Evolutionary conservation across 2,113 vertebrate genomes (phyloP).

Genomic region (Syrrhaptes paradoxus): DNA sequence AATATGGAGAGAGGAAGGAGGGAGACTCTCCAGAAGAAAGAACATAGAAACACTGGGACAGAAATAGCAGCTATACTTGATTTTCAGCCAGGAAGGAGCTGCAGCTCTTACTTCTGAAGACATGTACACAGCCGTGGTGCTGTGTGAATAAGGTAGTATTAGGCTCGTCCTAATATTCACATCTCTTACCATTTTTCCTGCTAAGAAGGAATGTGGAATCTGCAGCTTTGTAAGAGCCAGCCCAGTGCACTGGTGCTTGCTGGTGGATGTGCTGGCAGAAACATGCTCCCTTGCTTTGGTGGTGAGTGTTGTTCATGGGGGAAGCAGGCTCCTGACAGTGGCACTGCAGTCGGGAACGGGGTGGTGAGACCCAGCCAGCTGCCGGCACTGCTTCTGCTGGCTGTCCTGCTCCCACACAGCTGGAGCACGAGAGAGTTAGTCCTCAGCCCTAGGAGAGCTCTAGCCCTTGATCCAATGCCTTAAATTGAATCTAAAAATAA

Average conservation of each 20-base stretch:
- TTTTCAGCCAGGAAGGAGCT: not conserved
- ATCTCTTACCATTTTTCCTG: not conserved
- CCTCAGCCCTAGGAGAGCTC: not conserved
- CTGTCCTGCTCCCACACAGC: not conserved
- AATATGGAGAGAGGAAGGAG: not conserved
- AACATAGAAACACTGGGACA: not conserved
- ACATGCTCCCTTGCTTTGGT: not conserved
- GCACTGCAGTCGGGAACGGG: not conserved
- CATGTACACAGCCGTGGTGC: not conserved
- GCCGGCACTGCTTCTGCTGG: not conserved
- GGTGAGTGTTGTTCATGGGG: too few relatives aligned
- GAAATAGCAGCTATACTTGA: not conserved
- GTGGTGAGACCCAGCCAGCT: not conserved
- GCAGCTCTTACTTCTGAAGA: not conserved
- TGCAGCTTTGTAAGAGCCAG: not conserved
- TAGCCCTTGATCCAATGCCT: conserved; percentile 8
- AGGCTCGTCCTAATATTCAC: not conserved
- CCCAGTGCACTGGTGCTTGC: not conserved
- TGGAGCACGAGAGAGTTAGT: not conserved
- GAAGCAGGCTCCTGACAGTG: not conserved
- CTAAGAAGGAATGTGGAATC: not conserved
- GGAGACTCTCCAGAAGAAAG: not conserved
- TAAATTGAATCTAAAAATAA: conserved; percentile 31
- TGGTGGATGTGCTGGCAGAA: not conserved
- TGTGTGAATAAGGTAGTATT: not conserved